Percentiles rank a stretch among this genome's conserved stretches.
phyloP scores from a whole-genome alignment of 2,113 vertebrate species.

The Rhinopithecus roxellana region DNA sequence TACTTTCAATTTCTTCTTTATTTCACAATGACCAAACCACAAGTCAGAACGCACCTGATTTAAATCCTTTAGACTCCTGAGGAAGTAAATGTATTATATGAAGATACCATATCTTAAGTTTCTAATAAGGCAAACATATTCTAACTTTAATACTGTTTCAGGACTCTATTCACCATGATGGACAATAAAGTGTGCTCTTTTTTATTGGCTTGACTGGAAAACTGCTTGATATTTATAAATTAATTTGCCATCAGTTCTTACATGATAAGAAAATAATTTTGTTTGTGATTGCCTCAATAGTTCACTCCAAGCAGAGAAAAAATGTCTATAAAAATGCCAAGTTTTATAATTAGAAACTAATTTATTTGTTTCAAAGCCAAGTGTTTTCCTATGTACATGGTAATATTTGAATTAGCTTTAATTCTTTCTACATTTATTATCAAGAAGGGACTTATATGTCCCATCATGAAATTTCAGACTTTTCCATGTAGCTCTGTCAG shows the following conservation, averaged over 20 bases:
- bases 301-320: slow-evolving; percentile 69
- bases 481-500: not conserved
- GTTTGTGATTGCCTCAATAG: slow-evolving; percentile 62
- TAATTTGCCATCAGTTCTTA: slow-evolving; percentile 62
- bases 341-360: slow-evolving; percentile 74
- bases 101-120: not conserved
- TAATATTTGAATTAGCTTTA: not conserved
- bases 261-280: slow-evolving; percentile 60
- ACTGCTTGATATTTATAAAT: slow-evolving; percentile 78
- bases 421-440: slow-evolving; percentile 15
- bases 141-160: slow-evolving; percentile 41
- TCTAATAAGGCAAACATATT: slow-evolving; percentile 20
- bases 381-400: not conserved
- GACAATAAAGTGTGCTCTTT: slow-evolving; percentile 16
- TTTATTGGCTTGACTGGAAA: slow-evolving; percentile 64
- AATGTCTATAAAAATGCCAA: slow-evolving; percentile 60
- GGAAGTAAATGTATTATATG: slow-evolving; percentile 9
- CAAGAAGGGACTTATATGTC: not conserved
- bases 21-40: not conserved
- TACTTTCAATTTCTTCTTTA: not conserved
- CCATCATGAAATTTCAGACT: not conserved
- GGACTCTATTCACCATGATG: slow-evolving; percentile 20
- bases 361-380: slow-evolving; percentile 59
- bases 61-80: not conserved
- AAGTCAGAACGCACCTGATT: not conserved